Percentiles rank a stretch among this genome's conserved stretches.
Evolutionary conservation across 2,888 invertebrate species (phyloP).

Genomic region (Agonopterix alstromeriana): DNA sequence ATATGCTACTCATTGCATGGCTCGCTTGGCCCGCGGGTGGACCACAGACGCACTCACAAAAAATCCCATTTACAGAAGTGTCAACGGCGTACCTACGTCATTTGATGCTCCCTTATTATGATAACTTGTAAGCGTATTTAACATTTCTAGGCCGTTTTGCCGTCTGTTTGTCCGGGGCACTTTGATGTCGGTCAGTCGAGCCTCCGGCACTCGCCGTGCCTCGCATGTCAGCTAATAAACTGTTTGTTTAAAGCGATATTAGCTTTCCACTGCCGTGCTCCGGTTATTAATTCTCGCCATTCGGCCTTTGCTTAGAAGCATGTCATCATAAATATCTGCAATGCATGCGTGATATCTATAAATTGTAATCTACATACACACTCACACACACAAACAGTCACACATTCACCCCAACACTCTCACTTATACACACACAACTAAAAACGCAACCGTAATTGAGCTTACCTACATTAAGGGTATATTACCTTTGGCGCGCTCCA

Average conservation of each 20-base stretch:
- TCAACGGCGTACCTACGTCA: slow-evolving; percentile 4
- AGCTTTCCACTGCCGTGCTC: slow-evolving; percentile 30
- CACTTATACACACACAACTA: too few relatives aligned
- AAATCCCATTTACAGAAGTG: slow-evolving; percentile 8
- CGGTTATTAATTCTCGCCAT: slow-evolving; percentile 26
- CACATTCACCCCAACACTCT: too few relatives aligned
- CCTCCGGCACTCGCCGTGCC: slow-evolving; percentile 31
- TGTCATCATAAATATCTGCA: too few relatives aligned
- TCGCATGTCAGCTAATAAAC: slow-evolving; percentile 34
- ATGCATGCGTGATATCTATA: too few relatives aligned
- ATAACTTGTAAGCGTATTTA: slow-evolving; percentile 17
- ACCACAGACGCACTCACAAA: slow-evolving; percentile 1
- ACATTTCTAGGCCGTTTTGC: slow-evolving; percentile 13
- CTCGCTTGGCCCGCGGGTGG: slow-evolving; percentile 1
- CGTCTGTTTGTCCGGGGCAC: slow-evolving; percentile 29
- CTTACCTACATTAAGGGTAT: too few relatives aligned
- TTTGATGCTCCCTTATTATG: slow-evolving; percentile 1
- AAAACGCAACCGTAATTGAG: too few relatives aligned
- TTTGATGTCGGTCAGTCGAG: slow-evolving; percentile 42
- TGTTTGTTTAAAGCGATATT: slow-evolving; percentile 53
- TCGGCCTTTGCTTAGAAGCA: too few relatives aligned
- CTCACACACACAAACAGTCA: too few relatives aligned
- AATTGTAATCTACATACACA: too few relatives aligned
- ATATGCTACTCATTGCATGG: background rate
- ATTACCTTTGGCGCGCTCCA: too few relatives aligned